Conservation (phyloP, 2,888 invertebrate species). For the Phymatocera aterrima region DNA sequence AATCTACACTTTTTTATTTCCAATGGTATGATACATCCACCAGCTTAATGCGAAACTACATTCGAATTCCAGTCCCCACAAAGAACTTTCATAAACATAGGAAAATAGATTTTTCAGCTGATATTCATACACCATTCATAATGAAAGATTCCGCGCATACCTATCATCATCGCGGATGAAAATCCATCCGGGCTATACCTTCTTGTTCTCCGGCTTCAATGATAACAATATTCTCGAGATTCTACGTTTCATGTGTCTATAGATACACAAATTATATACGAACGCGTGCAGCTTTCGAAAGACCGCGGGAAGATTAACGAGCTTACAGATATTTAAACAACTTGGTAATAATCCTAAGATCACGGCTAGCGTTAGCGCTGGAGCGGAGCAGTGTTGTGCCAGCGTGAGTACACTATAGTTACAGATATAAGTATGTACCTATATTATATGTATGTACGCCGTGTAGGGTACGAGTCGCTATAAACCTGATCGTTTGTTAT, state of each 20-base stretch:
- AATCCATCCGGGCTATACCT: too few species aligned
- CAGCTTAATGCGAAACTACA: too few species aligned
- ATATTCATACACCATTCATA: too few species aligned
- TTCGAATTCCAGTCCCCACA: too few species aligned
- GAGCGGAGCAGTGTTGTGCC: too few species aligned
- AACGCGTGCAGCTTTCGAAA: neutral
- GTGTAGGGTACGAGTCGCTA: neutral
- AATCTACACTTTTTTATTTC: too few species aligned
- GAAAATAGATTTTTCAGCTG: too few species aligned
- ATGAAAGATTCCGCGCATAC: too few species aligned
- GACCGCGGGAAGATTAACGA: conserved; percentile 5
- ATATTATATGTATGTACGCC: neutral
- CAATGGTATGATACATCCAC: too few species aligned
- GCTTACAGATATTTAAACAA: conserved; percentile 23
- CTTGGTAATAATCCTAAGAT: conserved; percentile 24
- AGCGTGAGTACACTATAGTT: neutral
- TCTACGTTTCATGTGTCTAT: neutral
- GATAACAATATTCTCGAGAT: neutral
- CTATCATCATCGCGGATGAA: too few species aligned
- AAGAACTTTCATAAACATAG: too few species aligned
- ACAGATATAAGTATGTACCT: neutral
- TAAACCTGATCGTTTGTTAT: conserved; percentile 29
- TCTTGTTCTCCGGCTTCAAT: too few species aligned
- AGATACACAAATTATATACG: neutral
- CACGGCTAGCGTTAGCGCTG: neutral